Percentiles rank a stretch among this genome's conserved stretches.
phyloP scores from a whole-genome alignment of 2,113 vertebrate genomes.

The Eptesicus fuscus region DNA sequence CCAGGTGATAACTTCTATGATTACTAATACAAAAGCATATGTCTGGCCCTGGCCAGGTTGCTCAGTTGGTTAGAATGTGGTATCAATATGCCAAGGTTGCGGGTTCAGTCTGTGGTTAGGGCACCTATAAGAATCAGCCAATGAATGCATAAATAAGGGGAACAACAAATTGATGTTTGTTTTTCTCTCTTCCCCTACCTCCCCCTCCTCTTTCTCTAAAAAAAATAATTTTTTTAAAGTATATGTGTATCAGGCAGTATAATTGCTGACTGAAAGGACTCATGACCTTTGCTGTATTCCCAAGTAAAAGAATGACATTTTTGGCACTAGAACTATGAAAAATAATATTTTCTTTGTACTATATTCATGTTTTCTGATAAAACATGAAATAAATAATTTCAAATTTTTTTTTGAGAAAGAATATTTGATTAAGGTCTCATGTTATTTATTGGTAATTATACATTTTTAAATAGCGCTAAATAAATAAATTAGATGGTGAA shows the following conservation, averaged over 20 bases:
- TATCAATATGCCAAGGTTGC: not conserved
- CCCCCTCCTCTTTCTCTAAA: not conserved
- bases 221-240: not conserved
- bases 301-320: not conserved
- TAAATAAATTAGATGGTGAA: not conserved
- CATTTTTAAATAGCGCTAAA: not conserved
- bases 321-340: not conserved
- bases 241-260: not conserved
- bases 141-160: not conserved
- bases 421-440: not conserved
- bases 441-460: not conserved
- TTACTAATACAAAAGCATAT: not conserved
- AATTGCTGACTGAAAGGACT: not conserved
- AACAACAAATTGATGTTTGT: not conserved
- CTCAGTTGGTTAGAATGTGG: not conserved
- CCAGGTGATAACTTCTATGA: not conserved
- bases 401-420: slow-evolving; percentile 8
- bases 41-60: not conserved
- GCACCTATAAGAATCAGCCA: not conserved
- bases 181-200: not conserved
- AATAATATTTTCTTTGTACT: not conserved
- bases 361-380: not conserved
- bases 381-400: slow-evolving; percentile 22
- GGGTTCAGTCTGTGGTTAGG: not conserved
- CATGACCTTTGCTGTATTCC: not conserved